Evolutionary conservation across 2,888 invertebrate genomes (phyloP), one percentile per base, ranked within the genome.

Genomic region (Apantesis nais): DNA sequence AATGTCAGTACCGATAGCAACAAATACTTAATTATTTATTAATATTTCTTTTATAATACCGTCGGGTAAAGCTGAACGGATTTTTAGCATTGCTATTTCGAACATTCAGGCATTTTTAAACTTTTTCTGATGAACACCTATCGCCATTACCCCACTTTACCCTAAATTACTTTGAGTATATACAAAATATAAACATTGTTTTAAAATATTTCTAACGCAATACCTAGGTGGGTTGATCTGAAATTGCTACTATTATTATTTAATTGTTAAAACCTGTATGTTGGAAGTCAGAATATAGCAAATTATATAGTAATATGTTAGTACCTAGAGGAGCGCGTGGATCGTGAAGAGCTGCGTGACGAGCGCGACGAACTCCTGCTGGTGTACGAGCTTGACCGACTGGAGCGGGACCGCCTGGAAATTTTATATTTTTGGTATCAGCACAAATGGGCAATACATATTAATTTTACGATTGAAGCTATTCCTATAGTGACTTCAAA

Each of bases 351-450:
- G 68, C 88, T 90, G 66, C 93, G 90, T 0, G 92, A 89, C 0
- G 93, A 92, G 2, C 93, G 85, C 0, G 93, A 93, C 19, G 93
- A 93, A 71, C 95, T 96, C 55, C 96, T 92, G 81, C 93, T 95
- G 86, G 92, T 95, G 88, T 96, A 96, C 8, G 96, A 96, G 78
- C 95, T 95, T 67, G 93, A 94, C 9, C 95, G 90, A 65, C 89
- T 90, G 14, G 94, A 93, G 2, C 92, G 90, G 29, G 94, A 93
- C 2, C 92, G 88, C 55, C 93, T 93, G 88, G 0, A 83, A 71
- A 14, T 64, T 9, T n/a, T 60, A 48, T 3, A 41, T 16, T 48
- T 52, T 3, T 29, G 31, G 16, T 16, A 29, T 58, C 9, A 52
- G n/a, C n/a, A 52, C 25, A 25, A 25, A n/a, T 44, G 4, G 44